These are phyloP conservation scores for Melanocharis versteri DNA, from an alignment of 2,113 vertebrate species.

Conservation along the genomic window DNA sequence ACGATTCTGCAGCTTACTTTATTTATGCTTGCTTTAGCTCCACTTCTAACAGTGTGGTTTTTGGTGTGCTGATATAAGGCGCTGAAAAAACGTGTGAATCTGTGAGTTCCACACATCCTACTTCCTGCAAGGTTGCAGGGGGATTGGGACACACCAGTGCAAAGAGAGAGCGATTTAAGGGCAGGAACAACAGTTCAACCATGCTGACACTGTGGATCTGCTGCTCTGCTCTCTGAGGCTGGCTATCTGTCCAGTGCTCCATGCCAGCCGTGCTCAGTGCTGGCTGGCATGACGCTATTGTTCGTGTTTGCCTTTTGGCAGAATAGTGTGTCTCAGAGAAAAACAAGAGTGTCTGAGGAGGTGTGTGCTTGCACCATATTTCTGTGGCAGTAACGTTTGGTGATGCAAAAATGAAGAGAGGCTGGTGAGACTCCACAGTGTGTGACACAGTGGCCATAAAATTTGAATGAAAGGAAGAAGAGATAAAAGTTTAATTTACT, in stretches of 20 bases:
- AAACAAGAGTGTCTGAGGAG: neutral
- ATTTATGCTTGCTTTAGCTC: neutral
- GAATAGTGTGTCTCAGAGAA: neutral
- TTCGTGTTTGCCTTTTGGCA: neutral
- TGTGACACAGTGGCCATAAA: neutral
- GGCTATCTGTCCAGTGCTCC: neutral
- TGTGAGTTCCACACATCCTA: neutral
- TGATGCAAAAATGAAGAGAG: neutral
- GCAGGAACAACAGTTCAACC: neutral
- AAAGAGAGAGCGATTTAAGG: neutral
- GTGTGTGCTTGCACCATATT: rapidly evolving
- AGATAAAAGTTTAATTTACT: neutral
- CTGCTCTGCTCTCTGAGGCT: neutral
- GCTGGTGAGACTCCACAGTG: neutral
- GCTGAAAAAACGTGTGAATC: rapidly evolving
- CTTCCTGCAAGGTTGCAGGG: neutral
- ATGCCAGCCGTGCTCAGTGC: rapidly evolving
- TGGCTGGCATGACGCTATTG: neutral
- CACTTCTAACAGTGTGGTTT: neutral
- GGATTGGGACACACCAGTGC: neutral
- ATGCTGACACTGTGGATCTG: rapidly evolving
- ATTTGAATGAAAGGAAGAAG: neutral
- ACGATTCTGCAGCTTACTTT: neutral
- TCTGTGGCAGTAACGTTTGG: neutral
- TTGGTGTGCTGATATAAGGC: neutral